phyloP scores from a whole-genome alignment of 2,113 vertebrate species.

The Tragelaphus buxtoni region DNA sequence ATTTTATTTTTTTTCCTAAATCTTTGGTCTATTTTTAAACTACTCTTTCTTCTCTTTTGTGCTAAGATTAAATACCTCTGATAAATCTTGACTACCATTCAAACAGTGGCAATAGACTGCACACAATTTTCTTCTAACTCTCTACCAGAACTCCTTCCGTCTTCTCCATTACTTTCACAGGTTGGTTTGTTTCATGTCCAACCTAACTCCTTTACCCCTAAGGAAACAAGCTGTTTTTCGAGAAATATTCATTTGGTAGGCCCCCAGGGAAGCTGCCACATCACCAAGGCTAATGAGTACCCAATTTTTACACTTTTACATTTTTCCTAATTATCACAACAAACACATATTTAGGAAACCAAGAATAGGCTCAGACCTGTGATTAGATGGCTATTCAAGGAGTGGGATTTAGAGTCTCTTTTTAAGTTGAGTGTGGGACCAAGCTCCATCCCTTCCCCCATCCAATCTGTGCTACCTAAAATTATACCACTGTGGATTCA shows the following conservation, averaged over 20 bases:
- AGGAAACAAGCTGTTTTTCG: not conserved
- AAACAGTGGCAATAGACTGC: slow-evolving; percentile 40
- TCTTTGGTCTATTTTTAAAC: slow-evolving; percentile 62
- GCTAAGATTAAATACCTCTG: slow-evolving; percentile 62
- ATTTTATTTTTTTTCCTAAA: slow-evolving; percentile 10
- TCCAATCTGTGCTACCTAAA: not conserved
- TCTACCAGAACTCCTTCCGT: not conserved
- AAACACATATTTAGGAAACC: slow-evolving; percentile 35
- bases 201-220: not conserved
- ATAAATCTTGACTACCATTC: slow-evolving; percentile 63
- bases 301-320: slow-evolving; percentile 31
- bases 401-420: not conserved
- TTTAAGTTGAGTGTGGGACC: not conserved
- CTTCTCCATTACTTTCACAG: not conserved
- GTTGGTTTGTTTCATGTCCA: slow-evolving; percentile 21
- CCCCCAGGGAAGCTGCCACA: not conserved
- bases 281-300: slow-evolving; percentile 24
- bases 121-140: slow-evolving; percentile 41
- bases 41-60: slow-evolving; percentile 42
- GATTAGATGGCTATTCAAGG: not conserved
- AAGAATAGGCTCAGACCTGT: not conserved
- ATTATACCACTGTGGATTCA: not conserved
- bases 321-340: slow-evolving; percentile 40
- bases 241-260: not conserved
- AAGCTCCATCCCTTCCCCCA: not conserved